These are phyloP conservation scores for Gulo gulo DNA, from an alignment of 2,113 vertebrate genomes.

Conservation along the genomic window DNA sequence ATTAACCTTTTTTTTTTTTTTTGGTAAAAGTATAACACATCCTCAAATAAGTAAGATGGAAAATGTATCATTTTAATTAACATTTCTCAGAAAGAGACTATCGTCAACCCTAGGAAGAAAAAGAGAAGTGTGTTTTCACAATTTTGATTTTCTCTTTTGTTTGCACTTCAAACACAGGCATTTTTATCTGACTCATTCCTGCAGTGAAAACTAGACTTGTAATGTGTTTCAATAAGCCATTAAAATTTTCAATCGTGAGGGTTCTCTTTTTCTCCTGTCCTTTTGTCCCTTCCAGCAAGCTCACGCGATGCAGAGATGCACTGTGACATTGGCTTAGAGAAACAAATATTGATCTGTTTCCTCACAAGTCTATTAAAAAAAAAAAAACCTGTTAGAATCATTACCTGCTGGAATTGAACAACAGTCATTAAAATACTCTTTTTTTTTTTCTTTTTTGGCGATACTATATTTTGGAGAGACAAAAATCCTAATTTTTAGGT, in stretches of 20 bases:
- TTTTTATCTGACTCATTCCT: conserved; percentile 73
- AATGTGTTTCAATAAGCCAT: conserved; percentile 77
- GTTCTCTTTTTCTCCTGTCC: conserved; percentile 63
- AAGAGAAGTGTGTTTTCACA: conserved; percentile 61
- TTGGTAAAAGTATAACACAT: conserved; percentile 56
- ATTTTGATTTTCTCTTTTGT: conserved; percentile 67
- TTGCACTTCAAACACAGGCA: conserved; percentile 69
- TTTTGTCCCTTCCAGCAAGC: conserved; percentile 58
- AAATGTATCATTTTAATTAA: conserved; percentile 81
- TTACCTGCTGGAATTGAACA: conserved; percentile 58
- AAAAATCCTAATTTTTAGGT: conserved; percentile 43
- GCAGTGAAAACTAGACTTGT: conserved; percentile 72
- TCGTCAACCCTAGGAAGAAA: conserved; percentile 65
- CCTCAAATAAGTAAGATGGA: conserved; percentile 67
- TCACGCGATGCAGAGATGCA: conserved; percentile 42
- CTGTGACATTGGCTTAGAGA: conserved; percentile 61
- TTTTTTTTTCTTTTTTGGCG: conserved; percentile 16
- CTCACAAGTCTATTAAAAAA: conserved; percentile 35
- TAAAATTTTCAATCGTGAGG: conserved; percentile 71
- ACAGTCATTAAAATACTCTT: neutral
- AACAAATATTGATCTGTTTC: conserved; percentile 68
- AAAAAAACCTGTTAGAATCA: conserved; percentile 49
- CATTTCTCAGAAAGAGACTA: conserved; percentile 74
- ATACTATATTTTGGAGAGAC: conserved; percentile 47
- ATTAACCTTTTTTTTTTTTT: conserved; percentile 74